phyloP scores from a whole-genome alignment of 2,888 invertebrate genomes.

The Phasia obesa region DNA sequence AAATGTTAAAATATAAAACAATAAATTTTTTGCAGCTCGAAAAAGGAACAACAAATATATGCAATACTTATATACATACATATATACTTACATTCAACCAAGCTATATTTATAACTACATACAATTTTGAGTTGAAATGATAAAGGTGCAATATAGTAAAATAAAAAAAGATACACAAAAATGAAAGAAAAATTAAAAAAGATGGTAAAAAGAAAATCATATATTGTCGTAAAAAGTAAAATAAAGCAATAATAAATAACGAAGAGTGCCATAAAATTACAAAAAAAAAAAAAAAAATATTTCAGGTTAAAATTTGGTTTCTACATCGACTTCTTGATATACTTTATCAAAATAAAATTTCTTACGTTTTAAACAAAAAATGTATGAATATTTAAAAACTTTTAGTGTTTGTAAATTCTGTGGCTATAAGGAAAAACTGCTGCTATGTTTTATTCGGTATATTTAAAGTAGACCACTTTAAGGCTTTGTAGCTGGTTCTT shows the following conservation, averaged over 20 bases:
- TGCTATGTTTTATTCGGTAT: too few relatives aligned
- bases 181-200: conserved; percentile 7
- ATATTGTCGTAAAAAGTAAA: conserved; percentile 58
- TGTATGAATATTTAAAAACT: too few relatives aligned
- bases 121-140: conserved; percentile 2
- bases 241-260: conserved; percentile 61
- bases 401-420: too few relatives aligned
- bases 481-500: too few relatives aligned
- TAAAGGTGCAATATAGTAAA: conserved; percentile 54
- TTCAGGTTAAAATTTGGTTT: not conserved
- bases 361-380: too few relatives aligned
- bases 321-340: not conserved
- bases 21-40: conserved; percentile 53
- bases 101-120: not conserved
- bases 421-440: too few relatives aligned
- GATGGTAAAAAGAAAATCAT: conserved; percentile 40
- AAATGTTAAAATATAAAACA: conserved; percentile 70
- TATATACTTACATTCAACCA: not conserved
- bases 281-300: conserved; percentile 1
- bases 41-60: conserved; percentile 12
- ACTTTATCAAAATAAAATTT: not conserved
- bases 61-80: not conserved
- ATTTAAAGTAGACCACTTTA: too few relatives aligned
- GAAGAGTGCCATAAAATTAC: conserved; percentile 36
- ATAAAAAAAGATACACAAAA: conserved; percentile 7